phyloP scores from a whole-genome alignment of 2,888 invertebrate species.

The Trichogramma evanescens region DNA sequence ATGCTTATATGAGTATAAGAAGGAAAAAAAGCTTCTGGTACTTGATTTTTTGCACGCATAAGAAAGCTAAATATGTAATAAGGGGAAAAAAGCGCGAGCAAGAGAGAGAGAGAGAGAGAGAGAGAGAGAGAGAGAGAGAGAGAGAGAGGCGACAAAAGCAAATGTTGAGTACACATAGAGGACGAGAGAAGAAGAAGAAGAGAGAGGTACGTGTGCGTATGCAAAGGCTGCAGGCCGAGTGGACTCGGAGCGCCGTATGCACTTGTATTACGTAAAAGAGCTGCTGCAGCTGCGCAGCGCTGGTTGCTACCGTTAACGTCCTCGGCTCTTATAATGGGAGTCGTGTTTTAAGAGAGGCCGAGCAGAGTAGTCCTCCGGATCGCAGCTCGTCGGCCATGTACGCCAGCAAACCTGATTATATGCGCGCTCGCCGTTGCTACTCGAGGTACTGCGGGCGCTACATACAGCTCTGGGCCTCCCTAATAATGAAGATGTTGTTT shows the following conservation, averaged over 20 bases:
- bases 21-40: background rate
- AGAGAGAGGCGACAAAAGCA: constrained; percentile 8
- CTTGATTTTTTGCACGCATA: background rate
- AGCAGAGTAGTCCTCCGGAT: no score
- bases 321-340: no score
- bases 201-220: background rate
- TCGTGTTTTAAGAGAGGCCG: no score
- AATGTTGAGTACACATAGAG: background rate
- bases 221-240: background rate
- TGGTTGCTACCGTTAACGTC: no score
- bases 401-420: no score
- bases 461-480: constrained; percentile 17
- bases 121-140: constrained; percentile 4
- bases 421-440: no score
- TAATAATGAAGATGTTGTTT: constrained; percentile 48
- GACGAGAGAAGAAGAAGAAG: background rate
- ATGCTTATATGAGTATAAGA: background rate
- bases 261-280: no score
- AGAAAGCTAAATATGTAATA: background rate
- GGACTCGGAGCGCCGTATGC: no score
- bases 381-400: no score
- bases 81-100: background rate
- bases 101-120: no score
- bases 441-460: no score
- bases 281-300: no score